phyloP scores from a whole-genome alignment of 2,113 vertebrate genomes.

The Merops nubicus region DNA sequence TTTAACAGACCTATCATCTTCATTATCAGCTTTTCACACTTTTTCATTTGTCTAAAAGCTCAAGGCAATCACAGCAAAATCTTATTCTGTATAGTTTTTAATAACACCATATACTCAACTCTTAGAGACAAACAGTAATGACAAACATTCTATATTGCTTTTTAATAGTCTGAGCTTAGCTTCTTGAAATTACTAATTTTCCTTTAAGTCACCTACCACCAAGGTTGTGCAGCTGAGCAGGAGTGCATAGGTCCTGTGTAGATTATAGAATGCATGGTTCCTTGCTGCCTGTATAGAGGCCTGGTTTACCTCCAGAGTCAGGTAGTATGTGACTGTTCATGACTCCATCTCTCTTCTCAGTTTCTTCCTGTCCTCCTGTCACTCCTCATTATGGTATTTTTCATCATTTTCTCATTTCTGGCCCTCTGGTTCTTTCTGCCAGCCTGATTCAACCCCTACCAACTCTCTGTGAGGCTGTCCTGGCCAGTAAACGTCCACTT shows the following conservation, averaged over 20 bases:
- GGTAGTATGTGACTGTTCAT: neutral
- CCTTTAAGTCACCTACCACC: neutral
- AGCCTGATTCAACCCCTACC: neutral
- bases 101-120: neutral
- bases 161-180: neutral
- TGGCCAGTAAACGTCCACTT: neutral
- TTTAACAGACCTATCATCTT: neutral
- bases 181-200: neutral
- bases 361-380: neutral
- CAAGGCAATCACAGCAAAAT: neutral
- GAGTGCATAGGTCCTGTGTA: neutral
- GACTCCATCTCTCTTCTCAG: neutral
- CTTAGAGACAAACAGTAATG: neutral
- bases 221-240: neutral
- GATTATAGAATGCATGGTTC: neutral
- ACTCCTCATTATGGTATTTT: fast-evolving
- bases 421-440: neutral
- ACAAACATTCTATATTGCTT: neutral
- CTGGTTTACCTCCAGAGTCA: neutral
- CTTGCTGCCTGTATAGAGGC: neutral
- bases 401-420: neutral
- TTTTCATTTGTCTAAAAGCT: neutral
- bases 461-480: neutral
- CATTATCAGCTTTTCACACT: neutral
- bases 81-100: neutral